Evolutionary conservation across 2,888 invertebrate species (phyloP), one percentile per base, ranked within the genome.

Genomic region (Callyntrura sp.): DNA sequence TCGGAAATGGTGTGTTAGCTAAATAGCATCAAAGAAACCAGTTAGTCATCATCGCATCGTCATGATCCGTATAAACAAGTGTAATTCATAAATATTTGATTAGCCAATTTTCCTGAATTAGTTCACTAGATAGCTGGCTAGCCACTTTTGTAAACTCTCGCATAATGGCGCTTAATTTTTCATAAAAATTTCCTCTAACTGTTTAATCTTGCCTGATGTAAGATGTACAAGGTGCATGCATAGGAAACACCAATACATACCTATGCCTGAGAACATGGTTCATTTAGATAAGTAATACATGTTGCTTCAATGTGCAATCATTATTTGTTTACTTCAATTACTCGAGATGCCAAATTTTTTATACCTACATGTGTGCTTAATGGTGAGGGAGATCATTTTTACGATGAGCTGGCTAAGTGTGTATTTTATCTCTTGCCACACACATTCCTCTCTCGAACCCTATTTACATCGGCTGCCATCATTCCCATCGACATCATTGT

Each of bases 71-170:
- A 57, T 57, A 57, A 65, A 78, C 78, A 89, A 89, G 60, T 84
- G 89, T 79, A 84, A 84, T 84, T 89, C 89, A 89, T 89, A 89
- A 89, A 89, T 89, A 89, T 89, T 89, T 89, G 89, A 89, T 89
- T 89, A 89, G 89, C 65, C 84, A 73, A 89, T 89, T 89, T 84
- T 78, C 65, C 65, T 79, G 70, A 89, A 89, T 89, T 89, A 84
- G 51, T 78, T 70, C 83, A 83, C 48, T 48, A 81, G 70, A 82
- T 88, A 48, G 79, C 79, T 57, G 43, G 79, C 79, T 79, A 17
- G 55, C 55, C 25, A 55, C 28, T 79, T 57, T 79, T 35, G 23
- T 68, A 85, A 85, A n/a, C 45, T 20, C 51, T n/a, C 9, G n/a
- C 60, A 9, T 83, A 87, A 87, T 87, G 86, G 81, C 68, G 86